Percentiles rank a stretch among this genome's conserved stretches.
phyloP scores from a whole-genome alignment of 2,888 invertebrate species.

The Drosophila imparisetae region DNA sequence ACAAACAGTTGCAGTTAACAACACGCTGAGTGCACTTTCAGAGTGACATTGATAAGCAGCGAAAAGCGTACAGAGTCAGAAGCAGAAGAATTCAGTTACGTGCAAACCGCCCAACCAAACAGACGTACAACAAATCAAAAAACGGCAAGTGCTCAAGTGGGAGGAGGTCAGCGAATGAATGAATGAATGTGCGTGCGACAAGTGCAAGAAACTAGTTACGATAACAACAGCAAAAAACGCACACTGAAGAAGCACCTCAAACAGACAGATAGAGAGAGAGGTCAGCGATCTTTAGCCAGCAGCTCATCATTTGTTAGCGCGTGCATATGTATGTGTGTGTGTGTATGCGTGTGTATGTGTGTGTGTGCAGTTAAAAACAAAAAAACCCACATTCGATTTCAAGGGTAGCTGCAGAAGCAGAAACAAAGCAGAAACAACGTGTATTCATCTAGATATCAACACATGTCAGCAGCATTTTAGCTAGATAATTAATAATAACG shows the following conservation, averaged over 20 bases:
- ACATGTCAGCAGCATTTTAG: slow-evolving; percentile 7
- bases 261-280: slow-evolving; percentile 39
- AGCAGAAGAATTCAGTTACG: slow-evolving; percentile 61
- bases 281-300: slow-evolving; percentile 75
- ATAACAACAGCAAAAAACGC: slow-evolving; percentile 51
- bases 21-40: slow-evolving; percentile 1
- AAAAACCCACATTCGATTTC: slow-evolving; percentile 52
- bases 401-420: slow-evolving; percentile 53
- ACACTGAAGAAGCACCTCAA: slow-evolving; percentile 58
- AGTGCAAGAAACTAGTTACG: slow-evolving; percentile 75
- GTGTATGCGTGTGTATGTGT: not conserved
- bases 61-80: slow-evolving; percentile 51
- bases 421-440: slow-evolving; percentile 30
- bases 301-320: slow-evolving; percentile 28
- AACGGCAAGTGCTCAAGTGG: slow-evolving; percentile 36
- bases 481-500: slow-evolving; percentile 31
- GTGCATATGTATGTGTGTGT: slow-evolving; percentile 12
- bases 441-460: slow-evolving; percentile 15
- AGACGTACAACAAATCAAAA: slow-evolving; percentile 51
- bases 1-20: slow-evolving; percentile 19
- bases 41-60: slow-evolving; percentile 39
- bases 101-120: slow-evolving; percentile 63
- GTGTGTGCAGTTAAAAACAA: slow-evolving; percentile 36
- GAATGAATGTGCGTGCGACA: slow-evolving; percentile 57
- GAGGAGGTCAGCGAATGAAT: slow-evolving; percentile 50